phyloP scores from a whole-genome alignment of 1,140 invertebrate genomes.

The Lepidostoma basale region DNA sequence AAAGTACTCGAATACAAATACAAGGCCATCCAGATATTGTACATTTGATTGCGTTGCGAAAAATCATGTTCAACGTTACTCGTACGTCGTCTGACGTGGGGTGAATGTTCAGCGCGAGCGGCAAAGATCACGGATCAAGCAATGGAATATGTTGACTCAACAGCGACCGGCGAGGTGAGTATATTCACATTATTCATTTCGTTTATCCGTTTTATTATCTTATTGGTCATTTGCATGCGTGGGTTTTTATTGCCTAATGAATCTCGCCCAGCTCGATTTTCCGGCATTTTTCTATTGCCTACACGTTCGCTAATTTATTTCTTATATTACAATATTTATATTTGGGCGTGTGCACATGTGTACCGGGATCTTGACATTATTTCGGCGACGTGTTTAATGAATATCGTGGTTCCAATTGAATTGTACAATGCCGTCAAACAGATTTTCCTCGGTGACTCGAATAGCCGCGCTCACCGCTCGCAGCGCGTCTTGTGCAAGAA shows the following conservation, averaged over 20 bases:
- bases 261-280: background rate
- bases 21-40: slow-evolving; percentile 32
- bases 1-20: slow-evolving; percentile 31
- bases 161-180: background rate
- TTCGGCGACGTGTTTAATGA: too few relatives aligned
- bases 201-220: background rate
- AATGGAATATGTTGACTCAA: slow-evolving; percentile 19
- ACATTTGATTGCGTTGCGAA: slow-evolving; percentile 35
- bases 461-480: too few relatives aligned
- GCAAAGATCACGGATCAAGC: slow-evolving; percentile 29
- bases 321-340: too few relatives aligned
- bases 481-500: background rate
- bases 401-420: too few relatives aligned
- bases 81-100: slow-evolving; percentile 30
- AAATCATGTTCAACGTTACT: slow-evolving; percentile 31
- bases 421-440: too few relatives aligned
- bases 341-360: too few relatives aligned
- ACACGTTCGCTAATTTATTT: too few relatives aligned
- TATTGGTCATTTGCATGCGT: background rate
- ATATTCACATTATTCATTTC: background rate
- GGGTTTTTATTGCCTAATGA: background rate
- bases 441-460: too few relatives aligned
- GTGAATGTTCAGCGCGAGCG: slow-evolving; percentile 36
- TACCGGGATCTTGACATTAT: too few relatives aligned
- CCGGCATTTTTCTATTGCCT: too few relatives aligned